Evolutionary conservation across 2,113 vertebrate genomes (phyloP), one percentile per base, ranked within the genome.

Genomic region (Athene noctua): DNA sequence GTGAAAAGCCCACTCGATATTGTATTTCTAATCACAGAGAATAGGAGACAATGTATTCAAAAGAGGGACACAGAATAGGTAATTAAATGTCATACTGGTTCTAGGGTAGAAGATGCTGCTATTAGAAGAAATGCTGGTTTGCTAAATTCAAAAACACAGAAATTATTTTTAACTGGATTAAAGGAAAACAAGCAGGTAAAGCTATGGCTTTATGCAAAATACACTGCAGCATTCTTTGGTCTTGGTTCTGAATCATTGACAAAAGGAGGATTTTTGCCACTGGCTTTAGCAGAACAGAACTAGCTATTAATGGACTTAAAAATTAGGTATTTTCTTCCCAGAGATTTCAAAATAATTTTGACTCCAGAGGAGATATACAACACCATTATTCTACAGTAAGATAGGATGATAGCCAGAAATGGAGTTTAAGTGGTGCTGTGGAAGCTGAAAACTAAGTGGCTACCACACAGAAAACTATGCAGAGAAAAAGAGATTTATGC

Each of bases 41-140:
- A 67, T 5, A 71, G 84, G 80, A 95, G 80, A 90, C 58, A 94
- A 85, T 40, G 29, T 80, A 54, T 94, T 92, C 75, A 70, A 80
- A 96, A 95, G 93, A 87, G 82, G 44, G 81, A 78, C 51, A 61
- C 0, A 19, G 73, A 86, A 51, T 10, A 78, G 58, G 19, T 59
- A 79, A 92, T 91, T 80, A 94, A 93, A 87, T 90, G 61, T 36
- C 58, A 25, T 42, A 65, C 66, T 22, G 8, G 80, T 95, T 94
- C 75, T 59, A 87, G 32, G 21, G 51, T 54, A 83, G 42, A 86
- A 63, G 93, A 90, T n/a, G 32, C 75, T 32, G 62, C 40, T 85
- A 15, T 6, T 51, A 23, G 15, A 83, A 66, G 40, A 79, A 77
- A 25, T 8, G 10, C 7, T 68, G 9, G 29, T 44, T 94, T 61